Conservation (phyloP, 2,113 vertebrate species). For the Coryphaenoides rupestris region DNA sequence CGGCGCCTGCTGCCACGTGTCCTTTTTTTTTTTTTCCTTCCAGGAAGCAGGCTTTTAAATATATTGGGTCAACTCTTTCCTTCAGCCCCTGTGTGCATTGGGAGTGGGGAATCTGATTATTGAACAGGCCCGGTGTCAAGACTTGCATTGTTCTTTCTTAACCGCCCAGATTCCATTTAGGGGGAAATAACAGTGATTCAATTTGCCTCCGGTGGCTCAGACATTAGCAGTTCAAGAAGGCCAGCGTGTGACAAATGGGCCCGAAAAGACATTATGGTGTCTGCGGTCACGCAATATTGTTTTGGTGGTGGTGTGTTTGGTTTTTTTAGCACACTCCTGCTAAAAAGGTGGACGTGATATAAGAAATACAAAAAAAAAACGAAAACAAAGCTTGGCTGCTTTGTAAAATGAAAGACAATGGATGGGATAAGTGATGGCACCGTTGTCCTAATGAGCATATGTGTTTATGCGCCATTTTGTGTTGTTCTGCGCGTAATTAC, state of each 20-base stretch:
- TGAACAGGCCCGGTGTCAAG: slow-evolving; percentile 70
- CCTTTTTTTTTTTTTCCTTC: slow-evolving; percentile 65
- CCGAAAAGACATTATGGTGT: slow-evolving; percentile 62
- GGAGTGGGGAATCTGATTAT: slow-evolving; percentile 77
- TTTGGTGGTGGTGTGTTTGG: slow-evolving; percentile 16
- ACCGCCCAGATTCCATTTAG: slow-evolving; percentile 74
- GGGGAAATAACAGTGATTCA: slow-evolving; percentile 76
- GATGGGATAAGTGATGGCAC: too few relatives aligned
- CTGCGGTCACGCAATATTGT: slow-evolving; percentile 50
- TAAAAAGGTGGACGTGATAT: too few relatives aligned
- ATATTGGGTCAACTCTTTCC: slow-evolving; percentile 77
- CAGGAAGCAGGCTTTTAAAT: slow-evolving; percentile 79
- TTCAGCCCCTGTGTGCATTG: slow-evolving; percentile 69
- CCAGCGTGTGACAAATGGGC: slow-evolving; percentile 59
- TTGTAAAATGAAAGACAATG: too few relatives aligned
- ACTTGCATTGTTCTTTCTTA: slow-evolving; percentile 75
- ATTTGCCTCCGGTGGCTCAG: slow-evolving; percentile 70
- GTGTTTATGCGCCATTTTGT: too few relatives aligned
- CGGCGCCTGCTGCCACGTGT: slow-evolving; percentile 73
- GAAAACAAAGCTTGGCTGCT: slow-evolving; percentile 35
- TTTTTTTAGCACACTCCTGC: background rate
- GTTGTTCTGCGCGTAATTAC: too few relatives aligned
- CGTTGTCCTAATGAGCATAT: too few relatives aligned
- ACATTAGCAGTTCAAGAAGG: slow-evolving; percentile 71
- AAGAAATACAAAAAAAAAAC: slow-evolving; percentile 6